Base-by-base conservation (phyloP, 2,888 invertebrate genomes). In the Acanthoscelides obtectus region DNA sequence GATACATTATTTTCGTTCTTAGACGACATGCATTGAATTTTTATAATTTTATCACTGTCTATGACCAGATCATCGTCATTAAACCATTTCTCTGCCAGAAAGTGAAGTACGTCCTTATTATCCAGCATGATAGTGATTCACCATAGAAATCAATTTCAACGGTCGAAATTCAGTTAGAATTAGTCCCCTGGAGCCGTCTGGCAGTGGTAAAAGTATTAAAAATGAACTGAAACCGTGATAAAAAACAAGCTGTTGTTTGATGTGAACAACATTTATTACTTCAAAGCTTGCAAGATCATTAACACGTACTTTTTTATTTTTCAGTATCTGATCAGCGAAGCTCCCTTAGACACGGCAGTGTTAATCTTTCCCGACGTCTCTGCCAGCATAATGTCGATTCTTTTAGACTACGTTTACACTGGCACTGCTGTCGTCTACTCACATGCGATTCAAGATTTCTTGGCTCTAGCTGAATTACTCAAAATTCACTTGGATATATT, bases 381-480 rank as follows among this genome's bases (percentile, higher is more conserved):
- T 77, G 85, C 88, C 70, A 88, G 88, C 71, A 90, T 89, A 74
- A 88, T 92, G 86, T 88, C 89, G 0, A 87, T 89, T 19, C 87
- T 92, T 8, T 86, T 92, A 65, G 90, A 90, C 79, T 91, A 92
- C 80, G 88, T 92, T 74, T 92, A 92, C 81, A 90, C 90, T 65
- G 92, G 92, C 71, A 90, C 89, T 81, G 90, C 90, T 0, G 84
- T 87, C 2, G 84, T 92, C 25, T 87, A 88, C n/a, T 87, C 87
- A 64, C 85, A 87, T n/a, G 87, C 88, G 73, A 79, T 92, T 22
- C 83, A 87, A 69, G 88, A 88, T 68, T 92, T 92, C 79, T 82
- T 91, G 63, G 87, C 88, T 22, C 88, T 90, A 1, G 88, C 91
- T 25, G 85, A 85, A 22, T 75, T 84, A 20, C 74, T 86, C 22